Conservation (phyloP, 2,888 invertebrate species). For the Hypomecis punctinalis region DNA sequence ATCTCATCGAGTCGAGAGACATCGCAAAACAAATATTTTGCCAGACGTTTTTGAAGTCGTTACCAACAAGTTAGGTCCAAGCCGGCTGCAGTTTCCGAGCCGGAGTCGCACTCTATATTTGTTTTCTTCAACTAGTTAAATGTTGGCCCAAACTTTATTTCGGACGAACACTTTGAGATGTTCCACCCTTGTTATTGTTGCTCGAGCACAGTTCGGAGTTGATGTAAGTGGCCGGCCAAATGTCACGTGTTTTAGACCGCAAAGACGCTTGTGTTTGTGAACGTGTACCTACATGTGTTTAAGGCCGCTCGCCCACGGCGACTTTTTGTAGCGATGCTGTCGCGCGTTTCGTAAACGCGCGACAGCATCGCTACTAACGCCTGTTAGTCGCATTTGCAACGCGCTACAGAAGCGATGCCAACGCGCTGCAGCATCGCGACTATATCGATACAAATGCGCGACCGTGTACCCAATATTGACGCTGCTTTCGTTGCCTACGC, state of each 20-base stretch:
- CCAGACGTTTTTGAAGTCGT: constrained; percentile 62
- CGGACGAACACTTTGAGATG: constrained; percentile 69
- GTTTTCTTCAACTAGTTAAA: constrained; percentile 82
- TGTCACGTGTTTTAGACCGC: neutral
- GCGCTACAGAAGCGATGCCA: too few relatives aligned
- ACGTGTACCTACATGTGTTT: too few relatives aligned
- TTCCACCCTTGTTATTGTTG: constrained; percentile 71
- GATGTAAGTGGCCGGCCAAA: constrained; percentile 3
- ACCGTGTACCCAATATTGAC: too few relatives aligned
- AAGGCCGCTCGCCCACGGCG: too few relatives aligned
- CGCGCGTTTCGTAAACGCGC: too few relatives aligned
- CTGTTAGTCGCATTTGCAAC: too few relatives aligned
- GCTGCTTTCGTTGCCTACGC: too few relatives aligned
- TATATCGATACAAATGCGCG: too few relatives aligned
- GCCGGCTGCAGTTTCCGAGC: constrained; percentile 61
- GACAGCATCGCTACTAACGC: too few relatives aligned
- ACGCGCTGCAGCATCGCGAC: too few relatives aligned
- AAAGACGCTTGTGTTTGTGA: too few relatives aligned
- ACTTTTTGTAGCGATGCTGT: too few relatives aligned
- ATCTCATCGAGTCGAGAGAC: constrained; percentile 45
- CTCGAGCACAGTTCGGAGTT: constrained; percentile 59
- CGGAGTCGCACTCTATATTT: constrained; percentile 72
- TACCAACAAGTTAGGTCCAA: constrained; percentile 61
- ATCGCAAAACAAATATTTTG: constrained; percentile 61
- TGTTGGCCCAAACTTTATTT: constrained; percentile 78